These are phyloP conservation scores for Ptychoptera contaminata DNA, from an alignment of 2,888 invertebrate species.

Conservation along the genomic window DNA sequence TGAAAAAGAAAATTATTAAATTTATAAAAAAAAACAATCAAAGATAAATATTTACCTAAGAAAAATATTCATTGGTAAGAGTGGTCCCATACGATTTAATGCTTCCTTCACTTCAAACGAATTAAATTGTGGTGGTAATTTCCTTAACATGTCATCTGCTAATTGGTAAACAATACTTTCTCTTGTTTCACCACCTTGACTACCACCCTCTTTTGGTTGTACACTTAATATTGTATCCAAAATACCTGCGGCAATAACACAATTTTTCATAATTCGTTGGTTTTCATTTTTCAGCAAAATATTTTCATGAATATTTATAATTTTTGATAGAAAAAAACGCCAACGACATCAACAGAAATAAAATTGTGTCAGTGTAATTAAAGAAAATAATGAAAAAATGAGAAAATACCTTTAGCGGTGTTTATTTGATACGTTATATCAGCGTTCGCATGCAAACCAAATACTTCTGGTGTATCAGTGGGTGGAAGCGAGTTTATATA, in stretches of 20 bases:
- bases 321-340: neutral
- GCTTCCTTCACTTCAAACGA: slow-evolving; percentile 82
- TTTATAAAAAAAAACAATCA: neutral
- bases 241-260: slow-evolving; percentile 38
- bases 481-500: slow-evolving; percentile 73
- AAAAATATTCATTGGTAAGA: slow-evolving; percentile 93
- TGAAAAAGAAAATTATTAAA: neutral
- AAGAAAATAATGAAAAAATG: neutral
- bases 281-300: too few relatives aligned
- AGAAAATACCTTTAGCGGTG: slow-evolving; percentile 64
- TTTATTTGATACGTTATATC: slow-evolving; percentile 97
- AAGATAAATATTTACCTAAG: slow-evolving; percentile 34
- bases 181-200: slow-evolving; percentile 79
- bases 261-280: neutral
- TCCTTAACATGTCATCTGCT: slow-evolving; percentile 84
- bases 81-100: slow-evolving; percentile 76
- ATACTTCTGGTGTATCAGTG: slow-evolving; percentile 86
- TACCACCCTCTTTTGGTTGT: slow-evolving; percentile 92
- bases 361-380: too few relatives aligned
- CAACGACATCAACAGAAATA: too few relatives aligned
- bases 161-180: slow-evolving; percentile 83
- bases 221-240: slow-evolving; percentile 88
- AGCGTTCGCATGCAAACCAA: slow-evolving; percentile 91
- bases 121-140: slow-evolving; percentile 72
- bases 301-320: slow-evolving; percentile 1